Percentiles rank a stretch among this genome's conserved stretches.
Conservation (phyloP, 2,888 invertebrate genomes). For the Colletes collaris region DNA sequence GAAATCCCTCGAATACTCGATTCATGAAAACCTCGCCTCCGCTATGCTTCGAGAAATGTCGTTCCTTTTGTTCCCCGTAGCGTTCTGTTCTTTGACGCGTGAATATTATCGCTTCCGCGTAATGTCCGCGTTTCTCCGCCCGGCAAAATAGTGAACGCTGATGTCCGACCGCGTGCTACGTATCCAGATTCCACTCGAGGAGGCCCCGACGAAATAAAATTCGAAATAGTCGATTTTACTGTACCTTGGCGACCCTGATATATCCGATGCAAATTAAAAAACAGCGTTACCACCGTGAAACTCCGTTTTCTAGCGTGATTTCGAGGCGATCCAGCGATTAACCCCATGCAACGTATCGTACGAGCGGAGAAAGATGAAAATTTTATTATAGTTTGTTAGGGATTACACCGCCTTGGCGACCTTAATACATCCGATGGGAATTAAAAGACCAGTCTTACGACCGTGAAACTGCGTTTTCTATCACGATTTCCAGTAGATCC, state of each 20-base stretch:
- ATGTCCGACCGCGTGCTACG: background rate
- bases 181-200: no score
- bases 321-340: background rate
- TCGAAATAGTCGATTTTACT: no score
- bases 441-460: no score
- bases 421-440: no score
- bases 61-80: conserved; percentile 12
- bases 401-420: no score
- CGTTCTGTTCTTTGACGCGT: conserved; percentile 1
- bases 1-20: conserved; percentile 38
- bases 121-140: background rate
- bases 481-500: background rate
- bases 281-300: no score
- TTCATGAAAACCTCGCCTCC: conserved; percentile 25
- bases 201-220: no score
- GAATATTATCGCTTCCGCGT: conserved; percentile 10
- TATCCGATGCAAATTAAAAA: no score
- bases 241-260: no score
- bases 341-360: background rate
- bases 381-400: no score
- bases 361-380: no score
- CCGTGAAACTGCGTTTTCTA: no score
- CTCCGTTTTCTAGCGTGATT: background rate
- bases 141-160: background rate
- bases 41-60: background rate